Evolutionary conservation across 2,888 invertebrate species (phyloP).

Genomic region (Prosopocoilus inquinatus): DNA sequence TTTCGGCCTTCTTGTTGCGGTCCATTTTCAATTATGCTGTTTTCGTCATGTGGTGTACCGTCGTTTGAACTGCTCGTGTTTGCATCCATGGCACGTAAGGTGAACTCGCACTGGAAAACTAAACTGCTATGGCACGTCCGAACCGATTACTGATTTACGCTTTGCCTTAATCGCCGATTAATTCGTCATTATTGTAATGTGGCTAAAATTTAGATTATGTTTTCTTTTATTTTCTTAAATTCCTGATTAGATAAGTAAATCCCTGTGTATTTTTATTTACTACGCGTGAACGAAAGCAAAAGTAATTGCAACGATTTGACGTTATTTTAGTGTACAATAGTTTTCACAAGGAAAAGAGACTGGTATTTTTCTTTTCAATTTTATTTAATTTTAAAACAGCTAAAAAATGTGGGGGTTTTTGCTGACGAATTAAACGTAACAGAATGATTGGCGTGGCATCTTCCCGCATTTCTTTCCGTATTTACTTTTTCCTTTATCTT

Average conservation of each 20-base stretch:
- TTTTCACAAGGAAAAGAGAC: no score
- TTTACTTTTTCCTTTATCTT: no score
- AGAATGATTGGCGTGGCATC: no score
- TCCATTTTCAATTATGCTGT: background rate
- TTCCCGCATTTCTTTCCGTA: no score
- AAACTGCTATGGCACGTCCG: conserved; percentile 7
- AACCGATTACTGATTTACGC: conserved; percentile 4
- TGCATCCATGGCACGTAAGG: no score
- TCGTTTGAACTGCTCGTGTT: background rate
- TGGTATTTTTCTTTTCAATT: no score
- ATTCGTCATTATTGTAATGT: conserved; percentile 7
- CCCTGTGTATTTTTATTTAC: conserved; percentile 10
- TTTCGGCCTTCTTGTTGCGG: background rate
- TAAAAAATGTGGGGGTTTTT: no score
- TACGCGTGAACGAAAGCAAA: background rate
- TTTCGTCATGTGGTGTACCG: background rate
- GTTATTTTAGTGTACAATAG: no score
- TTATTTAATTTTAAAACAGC: no score
- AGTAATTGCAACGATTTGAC: no score
- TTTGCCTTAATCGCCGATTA: conserved; percentile 14
- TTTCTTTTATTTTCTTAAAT: conserved; percentile 9
- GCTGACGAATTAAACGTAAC: no score
- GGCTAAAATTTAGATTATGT: conserved; percentile 11
- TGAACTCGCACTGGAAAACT: conserved; percentile 1
- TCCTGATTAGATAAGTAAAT: conserved; percentile 16